phyloP scores from a whole-genome alignment of 1,140 invertebrate species.

The Musca vetustissima region DNA sequence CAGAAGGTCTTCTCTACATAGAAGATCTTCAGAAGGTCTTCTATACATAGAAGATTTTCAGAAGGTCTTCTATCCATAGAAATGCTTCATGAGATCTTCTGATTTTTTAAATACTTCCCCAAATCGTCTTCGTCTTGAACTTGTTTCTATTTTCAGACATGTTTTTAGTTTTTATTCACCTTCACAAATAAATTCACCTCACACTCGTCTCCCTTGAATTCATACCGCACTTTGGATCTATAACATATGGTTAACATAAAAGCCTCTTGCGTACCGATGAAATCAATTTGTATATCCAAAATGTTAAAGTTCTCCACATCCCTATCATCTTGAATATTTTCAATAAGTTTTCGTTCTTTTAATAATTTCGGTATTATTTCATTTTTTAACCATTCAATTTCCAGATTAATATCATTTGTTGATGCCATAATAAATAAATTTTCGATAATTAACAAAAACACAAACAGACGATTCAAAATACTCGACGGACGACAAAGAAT shows the following conservation, averaged over 20 bases:
- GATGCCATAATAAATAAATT: neutral
- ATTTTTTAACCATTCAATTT: constrained; percentile 22
- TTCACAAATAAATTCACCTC: constrained; percentile 40
- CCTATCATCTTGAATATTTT: constrained; percentile 30
- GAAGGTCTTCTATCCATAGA: too few relatives aligned
- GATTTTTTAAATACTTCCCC: too few relatives aligned
- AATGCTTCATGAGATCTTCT: too few relatives aligned
- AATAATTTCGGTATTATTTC: constrained; percentile 22
- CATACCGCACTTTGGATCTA: constrained; percentile 33
- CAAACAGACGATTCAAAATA: neutral
- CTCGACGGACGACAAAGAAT: too few relatives aligned
- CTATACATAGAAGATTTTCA: too few relatives aligned
- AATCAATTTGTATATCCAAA: constrained; percentile 32
- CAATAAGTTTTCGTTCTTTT: constrained; percentile 32
- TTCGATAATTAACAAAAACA: neutral
- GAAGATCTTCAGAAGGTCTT: too few relatives aligned
- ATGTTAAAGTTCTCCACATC: constrained; percentile 30
- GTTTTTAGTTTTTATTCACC: constrained; percentile 28
- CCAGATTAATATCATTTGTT: neutral
- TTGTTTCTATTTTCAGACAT: too few relatives aligned
- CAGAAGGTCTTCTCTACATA: too few relatives aligned
- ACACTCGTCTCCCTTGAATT: constrained; percentile 27
- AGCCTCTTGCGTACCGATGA: constrained; percentile 42
- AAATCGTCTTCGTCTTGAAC: too few relatives aligned
- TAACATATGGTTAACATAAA: constrained; percentile 48